Conservation (phyloP, 2,113 vertebrate genomes). For the Anthoscopus minutus region DNA sequence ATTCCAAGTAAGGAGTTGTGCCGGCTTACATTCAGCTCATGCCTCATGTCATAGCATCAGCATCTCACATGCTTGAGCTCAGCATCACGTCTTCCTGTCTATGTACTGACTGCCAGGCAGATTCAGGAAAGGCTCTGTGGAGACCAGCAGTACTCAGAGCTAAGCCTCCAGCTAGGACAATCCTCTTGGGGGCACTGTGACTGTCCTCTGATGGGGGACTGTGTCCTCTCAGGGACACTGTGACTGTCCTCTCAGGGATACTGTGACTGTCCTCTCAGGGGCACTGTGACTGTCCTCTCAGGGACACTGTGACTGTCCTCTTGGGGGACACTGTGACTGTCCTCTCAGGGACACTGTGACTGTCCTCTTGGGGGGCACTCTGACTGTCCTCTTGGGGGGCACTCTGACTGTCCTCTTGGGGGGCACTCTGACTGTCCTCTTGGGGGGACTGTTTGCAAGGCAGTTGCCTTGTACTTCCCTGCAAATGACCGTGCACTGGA, state of each 20-base stretch:
- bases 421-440: neutral
- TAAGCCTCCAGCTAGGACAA: neutral
- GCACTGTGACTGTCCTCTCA: too few relatives aligned
- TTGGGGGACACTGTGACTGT: neutral
- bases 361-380: neutral
- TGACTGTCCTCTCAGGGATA: neutral
- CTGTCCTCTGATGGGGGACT: neutral
- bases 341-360: too few relatives aligned
- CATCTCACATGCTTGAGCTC: neutral
- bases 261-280: too few relatives aligned
- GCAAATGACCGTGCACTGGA: neutral
- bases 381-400: neutral
- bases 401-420: neutral
- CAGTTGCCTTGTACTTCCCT: neutral
- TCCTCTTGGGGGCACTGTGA: neutral
- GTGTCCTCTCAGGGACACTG: neutral
- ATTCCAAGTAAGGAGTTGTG: neutral
- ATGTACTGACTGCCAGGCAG: fast-evolving
- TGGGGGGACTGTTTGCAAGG: neutral
- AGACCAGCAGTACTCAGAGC: neutral
- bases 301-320: neutral
- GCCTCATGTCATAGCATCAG: neutral
- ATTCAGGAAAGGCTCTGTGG: neutral
- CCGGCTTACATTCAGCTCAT: neutral
- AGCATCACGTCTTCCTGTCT: neutral